Evolutionary conservation across 1,140 invertebrate species (phyloP).

Genomic region (Panulirus ornatus): DNA sequence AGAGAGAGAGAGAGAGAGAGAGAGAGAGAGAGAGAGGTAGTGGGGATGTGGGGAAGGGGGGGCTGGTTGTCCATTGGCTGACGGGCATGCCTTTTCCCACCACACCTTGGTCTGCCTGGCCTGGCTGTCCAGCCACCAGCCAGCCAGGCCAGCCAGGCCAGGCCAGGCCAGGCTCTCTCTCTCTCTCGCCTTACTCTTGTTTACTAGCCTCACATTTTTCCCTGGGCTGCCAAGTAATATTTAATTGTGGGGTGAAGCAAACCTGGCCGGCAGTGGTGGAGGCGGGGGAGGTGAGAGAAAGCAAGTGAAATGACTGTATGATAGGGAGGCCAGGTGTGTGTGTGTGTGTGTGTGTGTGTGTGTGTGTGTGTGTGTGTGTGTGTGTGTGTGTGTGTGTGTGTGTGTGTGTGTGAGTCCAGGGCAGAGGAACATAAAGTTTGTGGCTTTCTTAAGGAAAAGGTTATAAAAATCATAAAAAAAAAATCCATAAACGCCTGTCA

Average conservation of each 20-base stretch:
- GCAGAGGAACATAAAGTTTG: background rate
- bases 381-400: background rate
- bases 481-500: too few species aligned
- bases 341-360: background rate
- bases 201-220: conserved; percentile 24
- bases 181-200: background rate
- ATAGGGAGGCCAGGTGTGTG: background rate
- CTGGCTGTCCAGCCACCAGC: too few species aligned
- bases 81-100: background rate
- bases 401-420: conserved; percentile 1
- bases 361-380: background rate
- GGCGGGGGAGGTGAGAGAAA: background rate
- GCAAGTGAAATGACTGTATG: background rate
- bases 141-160: too few species aligned
- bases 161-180: background rate
- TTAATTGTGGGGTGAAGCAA: conserved; percentile 27
- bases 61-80: background rate
- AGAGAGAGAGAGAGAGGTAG: background rate
- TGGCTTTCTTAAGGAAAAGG: too few species aligned
- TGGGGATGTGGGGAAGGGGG: background rate
- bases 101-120: too few species aligned
- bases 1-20: conserved; percentile 28
- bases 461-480: too few species aligned
- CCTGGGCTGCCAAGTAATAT: conserved; percentile 23
- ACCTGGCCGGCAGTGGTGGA: background rate